Conservation (phyloP, 1,140 invertebrate species). For the Colletes gigas region DNA sequence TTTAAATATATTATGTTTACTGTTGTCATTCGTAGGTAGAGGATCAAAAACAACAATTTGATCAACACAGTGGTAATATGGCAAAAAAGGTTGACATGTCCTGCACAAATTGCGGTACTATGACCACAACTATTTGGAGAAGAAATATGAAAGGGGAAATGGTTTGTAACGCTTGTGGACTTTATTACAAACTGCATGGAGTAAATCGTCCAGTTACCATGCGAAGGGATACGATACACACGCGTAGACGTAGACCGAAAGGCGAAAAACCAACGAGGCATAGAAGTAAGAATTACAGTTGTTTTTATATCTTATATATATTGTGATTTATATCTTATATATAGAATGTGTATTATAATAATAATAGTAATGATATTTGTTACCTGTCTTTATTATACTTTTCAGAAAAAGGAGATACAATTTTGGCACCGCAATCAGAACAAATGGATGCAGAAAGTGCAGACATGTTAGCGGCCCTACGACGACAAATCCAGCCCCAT, state of each 20-base stretch:
- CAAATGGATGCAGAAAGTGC: constrained; percentile 80
- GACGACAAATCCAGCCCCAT: constrained; percentile 85
- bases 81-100: constrained; percentile 85
- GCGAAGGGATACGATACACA: constrained; percentile 98
- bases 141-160: constrained; percentile 94
- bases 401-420: constrained; percentile 74
- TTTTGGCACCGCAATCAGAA: constrained; percentile 69
- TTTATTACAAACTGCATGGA: constrained; percentile 96
- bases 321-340: neutral
- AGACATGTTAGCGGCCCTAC: constrained; percentile 85
- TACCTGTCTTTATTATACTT: constrained; percentile 10
- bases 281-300: constrained; percentile 71
- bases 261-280: constrained; percentile 81
- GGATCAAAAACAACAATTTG: constrained; percentile 74
- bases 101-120: constrained; percentile 92
- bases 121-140: constrained; percentile 96
- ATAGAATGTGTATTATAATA: neutral
- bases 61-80: constrained; percentile 73
- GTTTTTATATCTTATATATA: constrained; percentile 1
- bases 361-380: neutral
- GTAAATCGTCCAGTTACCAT: constrained; percentile 95
- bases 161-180: constrained; percentile 96
- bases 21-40: constrained; percentile 61
- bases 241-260: constrained; percentile 93
- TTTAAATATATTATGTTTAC: neutral